Evolutionary conservation across 2,888 invertebrate species (phyloP), one percentile per base, ranked within the genome.

Genomic region (Platerodrilus igneus): DNA sequence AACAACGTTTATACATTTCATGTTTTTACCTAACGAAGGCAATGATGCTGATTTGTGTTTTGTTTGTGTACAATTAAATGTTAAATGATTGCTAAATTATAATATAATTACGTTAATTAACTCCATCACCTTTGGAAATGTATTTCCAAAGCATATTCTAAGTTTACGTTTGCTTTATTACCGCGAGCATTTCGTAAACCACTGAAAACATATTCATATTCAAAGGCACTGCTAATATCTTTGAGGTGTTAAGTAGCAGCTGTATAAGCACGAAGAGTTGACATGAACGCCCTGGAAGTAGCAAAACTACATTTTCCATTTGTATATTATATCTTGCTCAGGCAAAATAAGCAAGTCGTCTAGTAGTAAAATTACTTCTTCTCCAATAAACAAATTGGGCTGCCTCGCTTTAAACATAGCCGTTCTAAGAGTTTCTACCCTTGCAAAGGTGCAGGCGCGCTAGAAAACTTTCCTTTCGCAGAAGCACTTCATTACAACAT

Each of bases 1-100:
- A 51, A 51, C 48, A 51, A 41, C 47, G 47, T 47, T 47, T 44
- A 38, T 45, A 47, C 48, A 51, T 51, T 49, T 47, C 35, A 37
- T 48, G 40, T 48, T 36, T 45, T 43, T 43, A 25, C 41, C 20
- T 29, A 46, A 41, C 41, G 35, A 46, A 40, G 33, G 37, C 41
- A 41, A 40, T 41, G 38, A 34, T 44, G 42, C 43, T 43, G 44
- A 37, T 47, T 43, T 41, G 31, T n/a, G n/a, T 47, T 43, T 41
- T 37, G 31, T 25, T 47, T 43, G 43, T 42, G 39, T 39, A 37
- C 41, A 33, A 26, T 37, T 27, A 39, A 32, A 43, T 45, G 41
- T 45, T 47, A 39, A 45, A 45, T 40, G 39, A 27, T 37, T 43
- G 41, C 47, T 49, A 45, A 47, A 44, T 44, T 38, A 42, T 39